phyloP scores from a whole-genome alignment of 2,888 invertebrate genomes.

The Drosophila histrio region DNA sequence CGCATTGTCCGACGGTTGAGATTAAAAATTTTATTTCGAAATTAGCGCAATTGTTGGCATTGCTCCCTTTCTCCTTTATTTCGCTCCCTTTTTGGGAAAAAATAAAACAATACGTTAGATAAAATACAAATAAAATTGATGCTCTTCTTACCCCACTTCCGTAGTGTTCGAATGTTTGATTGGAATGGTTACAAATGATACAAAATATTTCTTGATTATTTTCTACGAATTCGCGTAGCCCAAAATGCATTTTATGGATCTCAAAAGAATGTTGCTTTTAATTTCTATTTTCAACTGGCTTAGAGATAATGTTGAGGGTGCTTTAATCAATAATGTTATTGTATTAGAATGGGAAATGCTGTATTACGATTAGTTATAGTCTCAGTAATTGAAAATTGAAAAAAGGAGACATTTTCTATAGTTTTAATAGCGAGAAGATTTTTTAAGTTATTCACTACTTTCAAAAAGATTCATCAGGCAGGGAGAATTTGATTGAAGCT shows the following conservation, averaged over 20 bases:
- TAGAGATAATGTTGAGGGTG: conserved; percentile 6
- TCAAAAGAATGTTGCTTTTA: conserved; percentile 45
- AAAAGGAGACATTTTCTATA: neutral
- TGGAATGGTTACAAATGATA: conserved; percentile 48
- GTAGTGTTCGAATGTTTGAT: neutral
- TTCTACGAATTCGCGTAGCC: conserved; percentile 56
- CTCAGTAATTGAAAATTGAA: neutral
- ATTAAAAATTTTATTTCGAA: conserved; percentile 81
- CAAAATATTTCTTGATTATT: conserved; percentile 80
- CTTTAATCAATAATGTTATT: neutral
- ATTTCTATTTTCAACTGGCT: conserved; percentile 16
- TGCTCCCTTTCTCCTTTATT: conserved; percentile 43
- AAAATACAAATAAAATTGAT: conserved; percentile 68
- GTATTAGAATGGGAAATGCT: neutral
- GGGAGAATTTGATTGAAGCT: too few relatives aligned
- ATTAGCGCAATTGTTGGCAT: conserved; percentile 83
- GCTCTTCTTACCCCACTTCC: conserved; percentile 31
- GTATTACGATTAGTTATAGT: neutral
- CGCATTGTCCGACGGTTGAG: conserved; percentile 52
- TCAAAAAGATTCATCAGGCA: neutral
- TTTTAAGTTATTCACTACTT: neutral
- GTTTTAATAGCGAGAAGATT: neutral
- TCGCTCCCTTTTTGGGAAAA: conserved; percentile 33
- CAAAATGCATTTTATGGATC: conserved; percentile 60
- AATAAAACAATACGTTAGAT: conserved; percentile 46